Conservation (phyloP, 1,140 invertebrate species). For the Thalassaphorura encarpata region DNA sequence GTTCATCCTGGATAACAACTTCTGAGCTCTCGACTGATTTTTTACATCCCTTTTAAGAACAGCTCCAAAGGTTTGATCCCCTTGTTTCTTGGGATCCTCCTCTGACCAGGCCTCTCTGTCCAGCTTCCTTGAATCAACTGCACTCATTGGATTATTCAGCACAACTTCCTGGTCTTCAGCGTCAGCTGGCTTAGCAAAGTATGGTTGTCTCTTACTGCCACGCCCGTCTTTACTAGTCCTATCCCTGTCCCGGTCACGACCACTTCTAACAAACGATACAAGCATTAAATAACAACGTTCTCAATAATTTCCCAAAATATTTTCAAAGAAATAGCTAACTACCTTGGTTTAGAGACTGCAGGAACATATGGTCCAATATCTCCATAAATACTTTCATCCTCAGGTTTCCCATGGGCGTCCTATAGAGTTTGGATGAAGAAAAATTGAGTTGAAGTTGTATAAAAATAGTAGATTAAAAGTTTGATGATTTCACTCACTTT, state of each 20-base stretch:
- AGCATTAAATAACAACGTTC: no score
- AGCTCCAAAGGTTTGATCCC: slow-evolving; percentile 32
- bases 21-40: slow-evolving; percentile 29
- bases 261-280: neutral
- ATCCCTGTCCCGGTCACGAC: neutral
- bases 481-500: neutral
- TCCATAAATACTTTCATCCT: slow-evolving; percentile 80
- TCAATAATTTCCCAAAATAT: neutral
- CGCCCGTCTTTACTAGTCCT: neutral
- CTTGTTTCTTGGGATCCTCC: slow-evolving; percentile 14
- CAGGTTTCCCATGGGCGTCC: slow-evolving; percentile 21
- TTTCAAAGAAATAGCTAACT: neutral
- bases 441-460: no score
- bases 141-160: slow-evolving; percentile 21
- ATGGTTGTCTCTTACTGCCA: slow-evolving; percentile 34
- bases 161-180: slow-evolving; percentile 26
- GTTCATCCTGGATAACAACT: slow-evolving; percentile 59
- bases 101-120: slow-evolving; percentile 28
- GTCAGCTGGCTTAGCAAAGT: slow-evolving; percentile 50
- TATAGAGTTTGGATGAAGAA: neutral
- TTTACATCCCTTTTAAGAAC: slow-evolving; percentile 30
- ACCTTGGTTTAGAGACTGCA: slow-evolving; percentile 37
- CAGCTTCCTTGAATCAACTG: slow-evolving; percentile 8
- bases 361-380: slow-evolving; percentile 88
- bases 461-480: no score